Evolutionary conservation across 2,888 invertebrate genomes (phyloP).

Genomic region (Papilio protenor): DNA sequence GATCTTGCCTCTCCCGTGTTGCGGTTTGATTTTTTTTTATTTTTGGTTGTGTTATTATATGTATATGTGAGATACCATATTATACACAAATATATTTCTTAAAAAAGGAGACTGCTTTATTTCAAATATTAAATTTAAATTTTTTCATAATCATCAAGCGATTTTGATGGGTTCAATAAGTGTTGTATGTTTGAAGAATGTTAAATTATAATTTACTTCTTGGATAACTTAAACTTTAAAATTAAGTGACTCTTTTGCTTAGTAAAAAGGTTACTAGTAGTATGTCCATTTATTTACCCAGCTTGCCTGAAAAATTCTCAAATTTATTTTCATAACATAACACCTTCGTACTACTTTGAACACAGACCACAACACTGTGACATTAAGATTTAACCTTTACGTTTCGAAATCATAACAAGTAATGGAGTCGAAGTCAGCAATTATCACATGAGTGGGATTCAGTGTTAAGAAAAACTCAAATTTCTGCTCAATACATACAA

Average conservation of each 20-base stretch:
- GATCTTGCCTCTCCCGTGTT: slow-evolving; percentile 31
- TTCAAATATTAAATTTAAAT: too few species aligned
- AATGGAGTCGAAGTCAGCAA: slow-evolving; percentile 15
- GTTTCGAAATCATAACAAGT: slow-evolving; percentile 26
- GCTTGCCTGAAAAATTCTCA: neutral
- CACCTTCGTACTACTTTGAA: slow-evolving; percentile 4
- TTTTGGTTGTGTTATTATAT: slow-evolving; percentile 22
- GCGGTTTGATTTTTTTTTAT: slow-evolving; percentile 37
- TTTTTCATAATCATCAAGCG: neutral
- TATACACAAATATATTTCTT: neutral
- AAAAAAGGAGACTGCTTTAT: neutral
- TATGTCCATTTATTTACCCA: neutral
- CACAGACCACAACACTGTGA: slow-evolving; percentile 11
- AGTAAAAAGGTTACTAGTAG: neutral
- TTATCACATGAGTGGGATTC: slow-evolving; percentile 20
- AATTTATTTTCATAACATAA: slow-evolving; percentile 2
- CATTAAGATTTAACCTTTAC: slow-evolving; percentile 22
- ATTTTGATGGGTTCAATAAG: too few species aligned
- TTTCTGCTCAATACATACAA: slow-evolving; percentile 1
- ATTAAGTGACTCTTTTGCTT: neutral
- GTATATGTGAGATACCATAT: neutral
- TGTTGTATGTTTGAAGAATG: neutral
- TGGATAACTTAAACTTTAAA: neutral
- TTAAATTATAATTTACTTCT: neutral
- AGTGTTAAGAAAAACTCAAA: slow-evolving; percentile 12